phyloP scores from a whole-genome alignment of 1,140 invertebrate species.

The Drosophila malerkotliana region DNA sequence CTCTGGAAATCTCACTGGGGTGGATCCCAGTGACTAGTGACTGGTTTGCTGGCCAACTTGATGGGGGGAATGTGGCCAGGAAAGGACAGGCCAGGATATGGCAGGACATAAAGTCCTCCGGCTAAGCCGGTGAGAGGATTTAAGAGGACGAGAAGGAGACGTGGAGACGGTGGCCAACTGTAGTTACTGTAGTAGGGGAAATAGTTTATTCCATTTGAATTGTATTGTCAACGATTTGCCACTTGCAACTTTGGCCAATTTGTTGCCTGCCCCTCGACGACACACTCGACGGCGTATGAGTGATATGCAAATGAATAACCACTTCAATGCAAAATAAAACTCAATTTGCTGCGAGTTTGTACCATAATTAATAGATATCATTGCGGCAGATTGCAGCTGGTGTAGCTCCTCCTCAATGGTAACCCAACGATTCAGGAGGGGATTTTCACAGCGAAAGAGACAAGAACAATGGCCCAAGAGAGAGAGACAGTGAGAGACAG shows the following conservation, averaged over 20 bases:
- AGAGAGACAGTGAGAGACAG: not conserved
- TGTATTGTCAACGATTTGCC: constrained; percentile 42
- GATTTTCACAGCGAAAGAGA: constrained; percentile 7
- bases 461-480: not conserved
- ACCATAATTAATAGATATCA: constrained; percentile 53
- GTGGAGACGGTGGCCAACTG: not conserved
- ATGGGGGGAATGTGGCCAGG: constrained; percentile 6
- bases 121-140: constrained; percentile 34
- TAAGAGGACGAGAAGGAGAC: not conserved
- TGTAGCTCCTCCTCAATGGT: constrained; percentile 10
- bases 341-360: constrained; percentile 43
- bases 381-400: constrained; percentile 44
- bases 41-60: not conserved
- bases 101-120: constrained; percentile 31
- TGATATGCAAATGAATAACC: constrained; percentile 51
- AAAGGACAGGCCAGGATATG: not conserved
- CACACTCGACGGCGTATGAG: constrained; percentile 41
- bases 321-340: constrained; percentile 41
- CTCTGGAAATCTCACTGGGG: constrained; percentile 11
- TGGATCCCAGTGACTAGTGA: not conserved
- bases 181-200: not conserved
- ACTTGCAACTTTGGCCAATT: constrained; percentile 41
- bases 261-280: constrained; percentile 31
- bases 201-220: constrained; percentile 33
- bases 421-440: too few species aligned